Percentiles rank a stretch among this genome's conserved stretches.
Conservation (phyloP, 2,797 vertebrate genomes). For the Eptatretus atami region DNA sequence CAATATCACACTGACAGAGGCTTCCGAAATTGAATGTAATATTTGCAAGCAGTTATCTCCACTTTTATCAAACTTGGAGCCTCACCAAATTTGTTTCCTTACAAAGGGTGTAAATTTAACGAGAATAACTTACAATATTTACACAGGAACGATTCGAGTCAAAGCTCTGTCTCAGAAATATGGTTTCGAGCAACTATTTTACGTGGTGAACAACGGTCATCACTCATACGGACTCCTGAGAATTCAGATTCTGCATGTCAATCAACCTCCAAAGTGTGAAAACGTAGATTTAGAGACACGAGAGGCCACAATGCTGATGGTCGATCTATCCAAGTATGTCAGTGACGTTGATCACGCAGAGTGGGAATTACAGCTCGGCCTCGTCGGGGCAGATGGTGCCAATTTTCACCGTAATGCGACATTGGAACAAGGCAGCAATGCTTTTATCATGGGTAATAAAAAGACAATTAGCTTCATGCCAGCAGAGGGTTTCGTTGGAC, state of each 20-base stretch:
- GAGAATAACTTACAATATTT: not conserved
- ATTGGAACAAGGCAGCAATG: not conserved
- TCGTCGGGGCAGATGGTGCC: not conserved
- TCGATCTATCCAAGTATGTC: not conserved
- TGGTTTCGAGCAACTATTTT: not conserved
- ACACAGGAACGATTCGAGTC: not conserved
- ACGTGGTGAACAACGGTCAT: not conserved
- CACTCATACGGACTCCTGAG: not conserved
- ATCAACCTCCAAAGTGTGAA: conserved; percentile 1
- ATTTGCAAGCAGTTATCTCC: not conserved
- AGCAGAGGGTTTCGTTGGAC: conserved; percentile 2
- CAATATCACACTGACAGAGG: not conserved
- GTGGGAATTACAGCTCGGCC: not conserved
- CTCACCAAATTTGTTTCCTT: conserved; percentile 4
- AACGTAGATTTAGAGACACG: not conserved
- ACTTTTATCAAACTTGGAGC: conserved; percentile 1
- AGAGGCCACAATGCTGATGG: not conserved
- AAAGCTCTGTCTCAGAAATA: not conserved
- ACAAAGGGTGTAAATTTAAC: conserved; percentile 2
- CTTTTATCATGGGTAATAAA: not conserved
- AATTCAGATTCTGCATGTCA: not conserved
- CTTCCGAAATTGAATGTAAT: not conserved
- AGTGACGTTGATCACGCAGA: conserved; percentile 1
- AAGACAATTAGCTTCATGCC: not conserved
- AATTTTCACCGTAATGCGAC: not conserved